A percentile compares a stretch with the other conserved stretches of the same genome.
These are phyloP conservation scores for Mormoops blainvillei DNA, from an alignment of 2,113 vertebrate species.

Conservation along the genomic window DNA sequence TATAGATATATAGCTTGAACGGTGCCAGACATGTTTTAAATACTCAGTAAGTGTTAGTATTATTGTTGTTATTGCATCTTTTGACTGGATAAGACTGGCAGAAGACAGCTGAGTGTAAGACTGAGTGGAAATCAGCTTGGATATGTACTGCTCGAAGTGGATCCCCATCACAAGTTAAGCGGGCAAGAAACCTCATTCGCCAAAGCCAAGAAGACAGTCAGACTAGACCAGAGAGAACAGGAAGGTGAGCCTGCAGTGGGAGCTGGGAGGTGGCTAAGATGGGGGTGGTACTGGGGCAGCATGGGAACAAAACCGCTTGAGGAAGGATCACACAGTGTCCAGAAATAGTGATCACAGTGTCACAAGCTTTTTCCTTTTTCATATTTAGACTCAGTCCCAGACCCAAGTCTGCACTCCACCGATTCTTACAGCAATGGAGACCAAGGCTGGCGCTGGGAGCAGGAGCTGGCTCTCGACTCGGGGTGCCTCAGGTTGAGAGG, in stretches of 20 bases:
- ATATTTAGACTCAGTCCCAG: background rate
- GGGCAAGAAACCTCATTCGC: background rate
- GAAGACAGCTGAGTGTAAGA: background rate
- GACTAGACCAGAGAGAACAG: background rate
- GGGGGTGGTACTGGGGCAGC: background rate
- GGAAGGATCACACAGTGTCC: background rate
- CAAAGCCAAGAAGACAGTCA: background rate
- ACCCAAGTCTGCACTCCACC: background rate
- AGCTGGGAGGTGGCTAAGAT: background rate
- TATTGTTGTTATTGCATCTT: background rate
- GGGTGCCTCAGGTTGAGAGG: background rate
- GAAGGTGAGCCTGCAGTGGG: background rate
- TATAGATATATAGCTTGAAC: background rate
- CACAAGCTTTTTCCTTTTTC: background rate
- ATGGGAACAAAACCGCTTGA: background rate
- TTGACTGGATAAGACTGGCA: background rate
- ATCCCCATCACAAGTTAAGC: background rate
- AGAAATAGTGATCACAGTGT: background rate
- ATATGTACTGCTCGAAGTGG: background rate
- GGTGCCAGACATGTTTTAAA: background rate
- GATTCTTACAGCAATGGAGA: background rate
- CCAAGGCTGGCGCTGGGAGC: background rate
- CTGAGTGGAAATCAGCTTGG: background rate
- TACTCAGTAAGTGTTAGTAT: background rate
- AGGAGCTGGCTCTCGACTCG: background rate